Base-by-base conservation (phyloP, 2,888 invertebrate species). In the Meliscaeva auricollis region DNA sequence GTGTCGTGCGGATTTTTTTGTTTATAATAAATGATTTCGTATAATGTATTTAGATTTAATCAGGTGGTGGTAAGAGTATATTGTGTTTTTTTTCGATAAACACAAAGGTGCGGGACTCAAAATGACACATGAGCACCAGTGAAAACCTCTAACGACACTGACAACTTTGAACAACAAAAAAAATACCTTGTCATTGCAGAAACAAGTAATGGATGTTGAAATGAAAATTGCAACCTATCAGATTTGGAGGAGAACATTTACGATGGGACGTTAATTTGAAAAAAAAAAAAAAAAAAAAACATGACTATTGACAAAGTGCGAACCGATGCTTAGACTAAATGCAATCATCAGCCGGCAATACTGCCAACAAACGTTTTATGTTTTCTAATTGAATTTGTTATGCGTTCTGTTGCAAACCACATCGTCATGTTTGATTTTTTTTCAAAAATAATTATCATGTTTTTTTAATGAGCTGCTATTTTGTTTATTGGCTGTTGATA, bases 171-270 rank as follows among this genome's bases (percentile, higher is more conserved):
- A 11, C 35, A 30, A 20, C 35, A 38, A 46, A 64, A 72, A 76
- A 52, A 38, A 17, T 17, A 60, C 26, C 58, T 75, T 70, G 69
- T 75, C 78, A 52, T 58, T 32, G 62, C 44, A 72, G 30, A 68
- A 38, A 30, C 35, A 70, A 64, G 69, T 79, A 50, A 84, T 84
- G 68, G 54, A 41, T 56, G 75, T 72, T 84, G 79, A 84, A 60
- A 54, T 68, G 66, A 79, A 84, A 84, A 84, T 84, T 79, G 62
- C 84, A 58, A 60, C 44, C n/a, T 58, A 66, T 84, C 66, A 68
- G 26, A 68, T 84, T 72, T 48, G 75, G 52, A 64, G 66, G 79
- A 72, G 70, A 75, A 72, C 46, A 69, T 46, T 74, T 58, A 70
- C 68, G n/a, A 60, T 66, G 70, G 75, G 70, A 79, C 75, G 58